A percentile compares a stretch with the other conserved stretches of the same genome.
phyloP scores from a whole-genome alignment of 2,113 vertebrate genomes.

The Burhinus oedicnemus region DNA sequence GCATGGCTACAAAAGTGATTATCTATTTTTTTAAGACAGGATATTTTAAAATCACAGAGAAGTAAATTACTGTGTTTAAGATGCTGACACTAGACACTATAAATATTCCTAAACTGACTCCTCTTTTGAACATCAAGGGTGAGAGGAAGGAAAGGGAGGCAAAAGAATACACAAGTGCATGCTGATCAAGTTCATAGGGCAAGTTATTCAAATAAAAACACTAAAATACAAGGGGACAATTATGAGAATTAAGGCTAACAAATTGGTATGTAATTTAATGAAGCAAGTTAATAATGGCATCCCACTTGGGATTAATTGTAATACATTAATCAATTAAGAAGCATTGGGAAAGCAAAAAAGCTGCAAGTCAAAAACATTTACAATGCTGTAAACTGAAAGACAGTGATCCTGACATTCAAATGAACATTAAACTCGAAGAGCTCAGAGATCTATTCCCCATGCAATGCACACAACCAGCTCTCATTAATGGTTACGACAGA shows the following conservation, averaged over 20 bases:
- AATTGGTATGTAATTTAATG: slow-evolving; percentile 1
- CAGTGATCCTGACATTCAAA: background rate
- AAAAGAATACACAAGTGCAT: background rate
- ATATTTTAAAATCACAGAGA: slow-evolving; percentile 22
- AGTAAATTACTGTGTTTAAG: slow-evolving; percentile 7
- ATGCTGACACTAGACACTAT: background rate
- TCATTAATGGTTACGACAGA: background rate
- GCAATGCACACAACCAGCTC: background rate
- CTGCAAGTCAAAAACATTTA: background rate
- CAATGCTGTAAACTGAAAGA: background rate
- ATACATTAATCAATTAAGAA: slow-evolving; percentile 40
- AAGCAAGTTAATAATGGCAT: slow-evolving; percentile 27
- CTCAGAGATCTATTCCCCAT: background rate
- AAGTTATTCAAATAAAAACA: background rate
- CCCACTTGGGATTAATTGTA: background rate
- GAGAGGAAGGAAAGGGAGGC: background rate
- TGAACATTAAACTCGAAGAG: background rate
- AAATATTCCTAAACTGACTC: slow-evolving; percentile 35
- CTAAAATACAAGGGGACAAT: background rate
- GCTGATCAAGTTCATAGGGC: background rate
- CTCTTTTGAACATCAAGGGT: background rate
- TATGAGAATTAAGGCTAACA: slow-evolving; percentile 7
- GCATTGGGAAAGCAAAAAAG: background rate
- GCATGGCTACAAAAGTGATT: slow-evolving; percentile 6
- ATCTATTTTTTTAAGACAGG: background rate